These are phyloP conservation scores for Nothoprocta pentlandii DNA, from an alignment of 2,113 vertebrate species.

Conservation along the genomic window DNA sequence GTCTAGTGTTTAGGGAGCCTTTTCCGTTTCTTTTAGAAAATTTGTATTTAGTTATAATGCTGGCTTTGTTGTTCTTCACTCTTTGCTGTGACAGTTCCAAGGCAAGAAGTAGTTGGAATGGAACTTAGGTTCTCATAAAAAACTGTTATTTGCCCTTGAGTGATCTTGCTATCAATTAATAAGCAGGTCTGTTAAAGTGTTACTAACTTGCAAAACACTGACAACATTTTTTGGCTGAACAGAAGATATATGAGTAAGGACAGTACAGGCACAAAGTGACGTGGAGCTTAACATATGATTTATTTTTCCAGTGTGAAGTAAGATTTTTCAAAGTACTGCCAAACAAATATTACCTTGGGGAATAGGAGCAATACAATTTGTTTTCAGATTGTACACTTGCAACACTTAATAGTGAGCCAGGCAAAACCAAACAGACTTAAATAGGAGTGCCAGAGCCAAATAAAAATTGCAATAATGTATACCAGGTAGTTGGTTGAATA, in stretches of 20 bases:
- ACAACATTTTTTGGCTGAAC: background rate
- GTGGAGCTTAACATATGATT: background rate
- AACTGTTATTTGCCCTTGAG: background rate
- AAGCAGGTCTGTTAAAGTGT: background rate
- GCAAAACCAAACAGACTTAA: background rate
- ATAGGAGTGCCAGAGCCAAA: background rate
- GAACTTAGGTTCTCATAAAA: background rate
- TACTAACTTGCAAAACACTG: background rate
- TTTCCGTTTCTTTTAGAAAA: background rate
- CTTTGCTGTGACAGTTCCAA: background rate
- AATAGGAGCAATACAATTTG: background rate
- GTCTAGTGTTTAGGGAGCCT: background rate
- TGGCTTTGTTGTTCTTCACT: background rate
- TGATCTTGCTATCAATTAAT: background rate
- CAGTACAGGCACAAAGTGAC: background rate
- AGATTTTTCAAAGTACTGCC: background rate
- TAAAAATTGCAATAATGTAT: background rate
- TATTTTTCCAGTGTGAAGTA: background rate
- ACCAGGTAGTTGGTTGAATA: conserved; percentile 4
- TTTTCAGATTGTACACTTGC: background rate
- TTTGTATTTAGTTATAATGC: background rate
- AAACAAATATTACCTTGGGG: conserved; percentile 9
- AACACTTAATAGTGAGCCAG: background rate
- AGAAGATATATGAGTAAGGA: background rate
- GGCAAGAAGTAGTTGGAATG: background rate